Conservation (phyloP, 1,140 invertebrate genomes). For the Muscidifurax raptorellus region DNA sequence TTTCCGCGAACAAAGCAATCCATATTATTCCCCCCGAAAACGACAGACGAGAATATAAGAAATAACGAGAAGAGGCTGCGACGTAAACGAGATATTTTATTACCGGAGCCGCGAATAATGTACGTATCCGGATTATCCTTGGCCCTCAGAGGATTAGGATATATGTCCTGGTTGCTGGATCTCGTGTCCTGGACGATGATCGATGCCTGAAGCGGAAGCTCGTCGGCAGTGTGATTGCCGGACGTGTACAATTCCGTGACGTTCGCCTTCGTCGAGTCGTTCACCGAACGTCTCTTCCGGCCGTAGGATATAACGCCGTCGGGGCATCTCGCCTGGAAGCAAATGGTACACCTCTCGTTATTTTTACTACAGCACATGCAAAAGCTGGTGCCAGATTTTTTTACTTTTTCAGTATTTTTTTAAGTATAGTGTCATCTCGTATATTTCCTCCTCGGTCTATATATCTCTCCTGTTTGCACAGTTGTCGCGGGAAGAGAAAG, state of each 20-base stretch:
- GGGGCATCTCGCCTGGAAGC: constrained; percentile 63
- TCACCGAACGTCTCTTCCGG: constrained; percentile 59
- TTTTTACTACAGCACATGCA: too few species aligned
- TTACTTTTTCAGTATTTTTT: too few species aligned
- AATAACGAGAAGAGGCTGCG: neutral
- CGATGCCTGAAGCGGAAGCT: constrained; percentile 68
- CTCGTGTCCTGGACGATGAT: constrained; percentile 67
- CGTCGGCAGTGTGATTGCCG: constrained; percentile 53
- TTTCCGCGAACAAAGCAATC: neutral
- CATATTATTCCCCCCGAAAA: too few species aligned
- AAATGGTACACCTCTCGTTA: too few species aligned
- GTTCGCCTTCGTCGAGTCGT: constrained; percentile 29
- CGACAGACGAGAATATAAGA: too few species aligned
- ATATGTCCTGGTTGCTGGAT: constrained; percentile 50
- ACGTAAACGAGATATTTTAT: constrained; percentile 43
- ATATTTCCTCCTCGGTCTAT: neutral
- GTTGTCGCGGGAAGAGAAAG: neutral
- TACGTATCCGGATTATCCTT: constrained; percentile 64
- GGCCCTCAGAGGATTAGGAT: constrained; percentile 59
- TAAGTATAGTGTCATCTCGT: too few species aligned
- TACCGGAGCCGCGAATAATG: constrained; percentile 62
- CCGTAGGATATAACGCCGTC: constrained; percentile 65
- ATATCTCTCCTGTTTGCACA: neutral
- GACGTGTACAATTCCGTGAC: constrained; percentile 30
- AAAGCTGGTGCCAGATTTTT: too few species aligned